These are phyloP conservation scores for Pseudobourletiella spinata DNA, from an alignment of 1,140 invertebrate genomes.

Conservation along the genomic window DNA sequence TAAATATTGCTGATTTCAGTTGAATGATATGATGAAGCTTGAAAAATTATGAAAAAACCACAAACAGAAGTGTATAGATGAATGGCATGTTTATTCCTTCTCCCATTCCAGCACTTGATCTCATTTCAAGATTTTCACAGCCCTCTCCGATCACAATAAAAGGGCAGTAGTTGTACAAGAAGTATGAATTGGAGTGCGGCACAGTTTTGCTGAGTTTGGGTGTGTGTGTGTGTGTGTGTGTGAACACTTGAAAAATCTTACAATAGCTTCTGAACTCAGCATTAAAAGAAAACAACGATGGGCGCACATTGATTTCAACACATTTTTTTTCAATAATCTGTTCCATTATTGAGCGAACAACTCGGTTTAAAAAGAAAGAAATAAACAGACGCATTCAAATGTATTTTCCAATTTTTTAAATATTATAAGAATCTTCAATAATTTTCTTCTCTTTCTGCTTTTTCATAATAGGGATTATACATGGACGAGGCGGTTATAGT, in stretches of 20 bases:
- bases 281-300: too few relatives aligned
- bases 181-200: too few relatives aligned
- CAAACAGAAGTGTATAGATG: background rate
- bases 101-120: background rate
- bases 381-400: background rate
- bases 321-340: background rate
- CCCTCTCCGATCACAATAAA: too few relatives aligned
- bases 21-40: too few relatives aligned
- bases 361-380: background rate
- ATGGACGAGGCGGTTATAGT: conserved; percentile 78
- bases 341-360: conserved; percentile 4
- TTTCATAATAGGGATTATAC: background rate
- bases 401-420: background rate
- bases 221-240: too few relatives aligned
- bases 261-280: too few relatives aligned
- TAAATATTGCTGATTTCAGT: too few relatives aligned
- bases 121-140: background rate
- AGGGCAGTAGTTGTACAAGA: too few relatives aligned
- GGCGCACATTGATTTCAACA: too few relatives aligned
- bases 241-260: too few relatives aligned
- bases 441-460: background rate
- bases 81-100: background rate
- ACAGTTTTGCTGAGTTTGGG: too few relatives aligned
- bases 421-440: conserved; percentile 4
- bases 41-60: background rate